Conservation (phyloP, 2,113 vertebrate species). For the Melanocharis versteri region DNA sequence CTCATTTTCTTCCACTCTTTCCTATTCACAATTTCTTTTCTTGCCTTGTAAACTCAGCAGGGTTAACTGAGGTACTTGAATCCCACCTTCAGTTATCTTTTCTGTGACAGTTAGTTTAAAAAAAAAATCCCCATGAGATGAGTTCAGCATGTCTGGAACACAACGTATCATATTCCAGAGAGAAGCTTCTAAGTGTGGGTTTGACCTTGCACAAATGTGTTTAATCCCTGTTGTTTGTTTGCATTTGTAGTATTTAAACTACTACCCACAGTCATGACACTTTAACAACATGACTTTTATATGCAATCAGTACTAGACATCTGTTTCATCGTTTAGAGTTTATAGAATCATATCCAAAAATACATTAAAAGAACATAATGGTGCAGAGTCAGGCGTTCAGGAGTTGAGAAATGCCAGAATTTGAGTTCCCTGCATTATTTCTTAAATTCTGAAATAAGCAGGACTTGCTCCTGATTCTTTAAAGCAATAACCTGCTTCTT, state of each 20-base stretch:
- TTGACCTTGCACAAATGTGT: constrained; percentile 18
- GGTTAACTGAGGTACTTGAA: not conserved
- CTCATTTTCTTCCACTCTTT: not conserved
- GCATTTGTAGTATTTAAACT: not conserved
- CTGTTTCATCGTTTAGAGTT: constrained; percentile 14
- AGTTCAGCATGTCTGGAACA: not conserved
- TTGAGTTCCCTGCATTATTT: not conserved
- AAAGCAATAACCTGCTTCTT: not conserved
- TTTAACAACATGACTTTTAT: constrained; percentile 5
- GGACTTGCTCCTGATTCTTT: not conserved
- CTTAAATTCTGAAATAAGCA: not conserved
- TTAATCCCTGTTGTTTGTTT: constrained; percentile 45
- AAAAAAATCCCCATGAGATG: not conserved
- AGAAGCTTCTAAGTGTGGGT: constrained; percentile 1
- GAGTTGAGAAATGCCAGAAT: not conserved
- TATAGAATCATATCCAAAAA: not conserved
- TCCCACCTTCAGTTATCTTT: not conserved
- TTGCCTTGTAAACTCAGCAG: not conserved
- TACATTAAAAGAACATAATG: not conserved
- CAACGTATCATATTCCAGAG: not conserved
- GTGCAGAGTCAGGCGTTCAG: not conserved
- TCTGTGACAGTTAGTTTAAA: not conserved
- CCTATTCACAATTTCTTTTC: not conserved
- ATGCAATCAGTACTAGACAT: constrained; percentile 5
- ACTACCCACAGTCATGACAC: not conserved